Evolutionary conservation across 2,797 vertebrate species (phyloP).

Genomic region (Sebastolobus alascanus): DNA sequence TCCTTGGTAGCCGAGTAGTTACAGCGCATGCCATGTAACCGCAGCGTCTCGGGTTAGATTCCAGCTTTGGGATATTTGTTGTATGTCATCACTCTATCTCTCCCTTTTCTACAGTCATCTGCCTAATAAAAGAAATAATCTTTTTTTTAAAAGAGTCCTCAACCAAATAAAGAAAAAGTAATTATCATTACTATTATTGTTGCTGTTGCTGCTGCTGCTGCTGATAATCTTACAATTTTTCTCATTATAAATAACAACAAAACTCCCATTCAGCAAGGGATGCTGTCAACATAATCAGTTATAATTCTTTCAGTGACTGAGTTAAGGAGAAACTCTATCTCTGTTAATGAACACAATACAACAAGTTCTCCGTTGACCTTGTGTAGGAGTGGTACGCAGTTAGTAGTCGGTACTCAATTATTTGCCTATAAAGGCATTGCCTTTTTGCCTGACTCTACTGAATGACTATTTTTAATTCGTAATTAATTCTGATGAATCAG

Average conservation of each 20-base stretch:
- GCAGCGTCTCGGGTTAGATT: background rate
- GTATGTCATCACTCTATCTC: background rate
- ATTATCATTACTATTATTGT: background rate
- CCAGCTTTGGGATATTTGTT: background rate
- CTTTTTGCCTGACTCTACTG: background rate
- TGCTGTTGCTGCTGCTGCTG: background rate
- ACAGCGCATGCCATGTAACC: no score
- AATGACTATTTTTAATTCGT: background rate
- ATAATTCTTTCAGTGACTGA: background rate
- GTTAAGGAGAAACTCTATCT: background rate
- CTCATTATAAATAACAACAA: background rate
- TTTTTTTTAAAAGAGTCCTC: background rate
- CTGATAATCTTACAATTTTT: conserved; percentile 15
- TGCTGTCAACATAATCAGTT: background rate
- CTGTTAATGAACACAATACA: background rate
- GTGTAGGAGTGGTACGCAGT: background rate
- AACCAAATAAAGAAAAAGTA: background rate
- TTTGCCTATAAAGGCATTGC: background rate
- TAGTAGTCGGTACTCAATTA: background rate
- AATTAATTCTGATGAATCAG: background rate
- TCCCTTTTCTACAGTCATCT: background rate
- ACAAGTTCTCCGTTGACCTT: background rate
- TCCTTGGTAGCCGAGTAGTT: no score
- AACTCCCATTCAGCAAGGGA: background rate
- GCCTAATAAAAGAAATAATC: background rate